phyloP scores from a whole-genome alignment of 2,113 vertebrate species.

The Fulica atra region DNA sequence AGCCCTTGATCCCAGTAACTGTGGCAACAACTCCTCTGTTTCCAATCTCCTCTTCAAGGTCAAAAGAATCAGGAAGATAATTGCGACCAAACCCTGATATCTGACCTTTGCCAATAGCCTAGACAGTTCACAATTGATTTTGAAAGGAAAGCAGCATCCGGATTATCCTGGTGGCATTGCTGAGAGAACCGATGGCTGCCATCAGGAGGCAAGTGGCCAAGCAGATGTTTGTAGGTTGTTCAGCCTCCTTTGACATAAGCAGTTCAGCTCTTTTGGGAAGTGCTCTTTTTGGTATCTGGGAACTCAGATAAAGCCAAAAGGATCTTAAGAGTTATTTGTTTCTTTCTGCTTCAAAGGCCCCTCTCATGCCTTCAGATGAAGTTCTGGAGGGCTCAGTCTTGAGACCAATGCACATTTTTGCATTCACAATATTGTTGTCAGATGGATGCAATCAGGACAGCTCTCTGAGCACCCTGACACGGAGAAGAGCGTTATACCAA shows the following conservation, averaged over 20 bases:
- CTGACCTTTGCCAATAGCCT: slow-evolving; percentile 33
- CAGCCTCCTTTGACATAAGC: not conserved
- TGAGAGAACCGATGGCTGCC: not conserved
- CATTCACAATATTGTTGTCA: not conserved
- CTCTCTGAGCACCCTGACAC: not conserved
- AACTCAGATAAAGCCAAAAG: not conserved
- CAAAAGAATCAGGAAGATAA: slow-evolving; percentile 26
- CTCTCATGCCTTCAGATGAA: not conserved
- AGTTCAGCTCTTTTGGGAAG: not conserved
- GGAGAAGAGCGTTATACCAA: not conserved
- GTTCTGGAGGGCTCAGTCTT: not conserved
- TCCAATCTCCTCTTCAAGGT: slow-evolving; percentile 34
- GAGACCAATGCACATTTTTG: not conserved
- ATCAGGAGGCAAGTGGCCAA: not conserved
- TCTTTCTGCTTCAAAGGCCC: not conserved
- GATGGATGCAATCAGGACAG: not conserved
- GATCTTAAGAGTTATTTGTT: not conserved
- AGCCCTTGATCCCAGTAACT: slow-evolving; percentile 7
- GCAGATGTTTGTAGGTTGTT: not conserved
- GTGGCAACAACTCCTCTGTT: slow-evolving; percentile 23
- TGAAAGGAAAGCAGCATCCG: not conserved
- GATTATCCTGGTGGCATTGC: not conserved
- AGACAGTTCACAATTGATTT: not conserved
- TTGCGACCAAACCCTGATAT: slow-evolving; percentile 11
- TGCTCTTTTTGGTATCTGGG: not conserved